Conservation (phyloP, 2,113 vertebrate species). For the Lasiurus cinereus region DNA sequence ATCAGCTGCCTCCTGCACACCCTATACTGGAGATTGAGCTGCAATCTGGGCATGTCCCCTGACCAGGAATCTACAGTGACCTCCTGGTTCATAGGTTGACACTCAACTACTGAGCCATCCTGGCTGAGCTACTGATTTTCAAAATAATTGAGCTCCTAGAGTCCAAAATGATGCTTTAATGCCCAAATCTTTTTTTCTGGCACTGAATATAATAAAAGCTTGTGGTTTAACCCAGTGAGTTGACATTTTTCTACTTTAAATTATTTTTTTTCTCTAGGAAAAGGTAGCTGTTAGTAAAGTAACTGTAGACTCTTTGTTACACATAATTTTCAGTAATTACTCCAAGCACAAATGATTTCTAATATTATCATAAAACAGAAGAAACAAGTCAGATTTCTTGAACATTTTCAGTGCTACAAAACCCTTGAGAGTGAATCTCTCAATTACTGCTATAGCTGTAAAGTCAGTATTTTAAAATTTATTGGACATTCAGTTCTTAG, state of each 20-base stretch:
- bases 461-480: conserved; percentile 33
- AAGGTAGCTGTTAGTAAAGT: conserved; percentile 50
- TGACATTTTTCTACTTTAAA: not conserved
- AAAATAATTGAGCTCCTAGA: not conserved
- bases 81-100: too few relatives aligned
- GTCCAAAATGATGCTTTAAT: conserved; percentile 28
- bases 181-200: not conserved
- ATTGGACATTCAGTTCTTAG: conserved; percentile 33
- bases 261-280: not conserved
- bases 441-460: not conserved
- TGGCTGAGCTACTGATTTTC: too few relatives aligned
- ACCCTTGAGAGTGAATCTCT: not conserved
- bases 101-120: too few relatives aligned
- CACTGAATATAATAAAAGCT: not conserved
- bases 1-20: too few relatives aligned
- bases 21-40: too few relatives aligned
- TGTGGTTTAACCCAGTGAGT: not conserved
- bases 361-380: conserved; percentile 25
- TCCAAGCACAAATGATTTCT: not conserved
- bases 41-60: too few relatives aligned
- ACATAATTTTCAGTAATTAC: not conserved
- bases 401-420: not conserved
- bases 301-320: conserved; percentile 23
- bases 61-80: too few relatives aligned
- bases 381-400: not conserved